Evolutionary conservation across 2,113 vertebrate genomes (phyloP).

Genomic region (Trogon melanurus): DNA sequence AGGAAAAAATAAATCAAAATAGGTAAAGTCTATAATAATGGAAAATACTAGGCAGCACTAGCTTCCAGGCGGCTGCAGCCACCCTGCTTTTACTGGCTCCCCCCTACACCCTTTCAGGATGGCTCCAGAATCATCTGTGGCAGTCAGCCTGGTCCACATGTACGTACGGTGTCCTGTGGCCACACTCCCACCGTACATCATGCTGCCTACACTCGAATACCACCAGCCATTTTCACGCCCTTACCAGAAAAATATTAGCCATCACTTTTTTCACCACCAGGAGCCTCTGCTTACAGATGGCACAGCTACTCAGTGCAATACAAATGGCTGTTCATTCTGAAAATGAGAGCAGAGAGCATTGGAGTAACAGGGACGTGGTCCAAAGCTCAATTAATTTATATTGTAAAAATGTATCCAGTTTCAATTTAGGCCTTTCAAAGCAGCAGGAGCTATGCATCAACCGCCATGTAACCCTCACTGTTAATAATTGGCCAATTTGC

Average conservation of each 20-base stretch:
- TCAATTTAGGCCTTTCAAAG: constrained; percentile 50
- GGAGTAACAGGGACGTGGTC: background rate
- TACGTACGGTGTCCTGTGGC: fast-evolving
- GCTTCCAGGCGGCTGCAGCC: background rate
- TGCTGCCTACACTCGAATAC: background rate
- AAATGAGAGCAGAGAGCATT: background rate
- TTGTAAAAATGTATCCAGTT: constrained; percentile 54
- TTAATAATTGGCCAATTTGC: constrained; percentile 65
- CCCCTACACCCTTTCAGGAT: background rate
- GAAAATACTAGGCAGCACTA: background rate
- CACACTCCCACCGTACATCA: fast-evolving
- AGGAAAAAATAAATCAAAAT: background rate
- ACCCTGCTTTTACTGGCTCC: background rate
- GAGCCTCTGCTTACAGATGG: background rate
- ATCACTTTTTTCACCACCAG: background rate
- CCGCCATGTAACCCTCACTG: background rate
- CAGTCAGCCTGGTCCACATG: background rate
- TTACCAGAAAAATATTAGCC: background rate
- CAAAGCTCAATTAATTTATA: constrained; percentile 49
- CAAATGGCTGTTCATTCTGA: background rate
- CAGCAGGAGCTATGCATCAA: constrained; percentile 51
- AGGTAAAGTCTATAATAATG: background rate
- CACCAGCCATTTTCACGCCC: background rate
- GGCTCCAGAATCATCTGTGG: background rate
- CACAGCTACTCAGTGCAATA: background rate